These are phyloP conservation scores for Anthophora plumipes DNA, from an alignment of 2,888 invertebrate genomes.

Conservation along the genomic window DNA sequence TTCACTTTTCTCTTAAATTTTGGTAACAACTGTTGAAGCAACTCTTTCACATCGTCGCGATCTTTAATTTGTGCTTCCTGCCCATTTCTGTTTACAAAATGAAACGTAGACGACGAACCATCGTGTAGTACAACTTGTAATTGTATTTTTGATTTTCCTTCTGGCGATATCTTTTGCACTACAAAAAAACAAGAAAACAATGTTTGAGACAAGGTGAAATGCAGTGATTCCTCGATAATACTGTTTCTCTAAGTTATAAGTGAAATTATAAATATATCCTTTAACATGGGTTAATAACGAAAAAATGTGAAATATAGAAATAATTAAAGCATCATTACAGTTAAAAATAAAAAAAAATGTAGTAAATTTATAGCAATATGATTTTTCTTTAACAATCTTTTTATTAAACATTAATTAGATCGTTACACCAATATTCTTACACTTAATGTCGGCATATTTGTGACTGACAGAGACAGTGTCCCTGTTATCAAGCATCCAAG, in stretches of 20 bases:
- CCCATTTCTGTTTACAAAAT: constrained; percentile 96
- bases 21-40: constrained; percentile 95
- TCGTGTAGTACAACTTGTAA: constrained; percentile 98
- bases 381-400: constrained; percentile 53
- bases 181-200: constrained; percentile 55
- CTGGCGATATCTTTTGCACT: constrained; percentile 99
- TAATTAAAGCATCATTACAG: constrained; percentile 2
- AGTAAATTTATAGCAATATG: constrained; percentile 43
- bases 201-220: not conserved
- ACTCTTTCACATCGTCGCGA: constrained; percentile 96
- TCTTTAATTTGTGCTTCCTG: constrained; percentile 93
- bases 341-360: constrained; percentile 34
- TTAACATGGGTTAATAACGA: constrained; percentile 8
- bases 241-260: not conserved
- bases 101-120: constrained; percentile 97
- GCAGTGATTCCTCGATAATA: not conserved
- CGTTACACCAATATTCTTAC: constrained; percentile 86
- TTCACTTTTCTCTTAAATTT: constrained; percentile 97
- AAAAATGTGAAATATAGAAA: constrained; percentile 14
- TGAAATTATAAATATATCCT: not conserved
- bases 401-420: constrained; percentile 54
- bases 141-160: constrained; percentile 98
- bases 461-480: constrained; percentile 97
- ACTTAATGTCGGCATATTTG: constrained; percentile 97
- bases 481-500: constrained; percentile 97